A percentile compares a stretch with the other conserved stretches of the same genome.
These are phyloP conservation scores for Antrozous pallidus DNA, from an alignment of 2,797 vertebrate genomes.

Conservation along the genomic window DNA sequence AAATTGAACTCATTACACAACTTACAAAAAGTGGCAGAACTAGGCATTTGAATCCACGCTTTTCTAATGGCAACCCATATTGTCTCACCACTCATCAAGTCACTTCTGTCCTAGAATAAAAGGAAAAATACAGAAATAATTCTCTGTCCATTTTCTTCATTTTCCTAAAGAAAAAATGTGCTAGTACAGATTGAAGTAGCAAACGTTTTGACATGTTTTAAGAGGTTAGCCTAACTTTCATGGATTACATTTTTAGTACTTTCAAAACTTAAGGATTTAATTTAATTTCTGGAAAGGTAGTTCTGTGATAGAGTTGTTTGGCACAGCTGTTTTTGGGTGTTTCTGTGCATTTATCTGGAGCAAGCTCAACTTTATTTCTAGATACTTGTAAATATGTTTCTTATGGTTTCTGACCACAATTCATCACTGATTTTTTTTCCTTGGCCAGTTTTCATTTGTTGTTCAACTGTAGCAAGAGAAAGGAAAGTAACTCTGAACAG, in stretches of 20 bases:
- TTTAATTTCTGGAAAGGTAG: neutral
- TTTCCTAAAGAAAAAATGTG: neutral
- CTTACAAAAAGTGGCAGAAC: neutral
- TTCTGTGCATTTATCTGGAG: slow-evolving; percentile 59
- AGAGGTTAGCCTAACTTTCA: neutral
- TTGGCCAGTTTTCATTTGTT: slow-evolving; percentile 73
- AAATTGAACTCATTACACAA: neutral
- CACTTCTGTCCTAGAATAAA: neutral
- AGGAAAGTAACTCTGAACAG: slow-evolving; percentile 60
- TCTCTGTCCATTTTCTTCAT: neutral
- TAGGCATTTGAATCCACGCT: neutral
- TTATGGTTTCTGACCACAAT: slow-evolving; percentile 65
- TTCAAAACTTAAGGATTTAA: slow-evolving; percentile 1
- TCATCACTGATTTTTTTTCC: slow-evolving; percentile 73
- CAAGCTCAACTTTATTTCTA: slow-evolving; percentile 75
- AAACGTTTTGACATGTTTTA: neutral
- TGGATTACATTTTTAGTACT: neutral
- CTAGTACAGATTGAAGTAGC: neutral
- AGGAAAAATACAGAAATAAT: neutral
- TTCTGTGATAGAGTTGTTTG: slow-evolving; percentile 34
- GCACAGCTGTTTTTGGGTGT: slow-evolving; percentile 27
- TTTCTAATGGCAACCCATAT: neutral
- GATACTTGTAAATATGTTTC: slow-evolving; percentile 65
- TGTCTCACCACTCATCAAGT: neutral
- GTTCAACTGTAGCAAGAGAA: slow-evolving; percentile 77